Conservation (phyloP, 2,888 invertebrate species). For the Folsomia candida region DNA sequence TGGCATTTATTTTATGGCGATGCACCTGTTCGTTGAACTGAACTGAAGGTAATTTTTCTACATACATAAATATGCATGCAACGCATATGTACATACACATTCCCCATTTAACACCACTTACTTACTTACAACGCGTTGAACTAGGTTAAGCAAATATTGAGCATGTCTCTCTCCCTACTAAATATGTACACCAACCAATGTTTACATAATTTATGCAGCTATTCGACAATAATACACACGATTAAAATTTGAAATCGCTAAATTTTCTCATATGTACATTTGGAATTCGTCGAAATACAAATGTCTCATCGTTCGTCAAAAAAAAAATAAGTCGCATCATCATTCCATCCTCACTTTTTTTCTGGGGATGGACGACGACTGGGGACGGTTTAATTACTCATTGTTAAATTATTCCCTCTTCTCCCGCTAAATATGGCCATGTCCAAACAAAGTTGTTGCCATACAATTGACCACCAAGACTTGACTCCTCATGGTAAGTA, state of each 20-base stretch:
- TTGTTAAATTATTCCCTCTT: background rate
- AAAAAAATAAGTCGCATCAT: no score
- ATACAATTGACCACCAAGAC: background rate
- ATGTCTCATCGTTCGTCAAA: no score
- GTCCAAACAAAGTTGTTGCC: background rate
- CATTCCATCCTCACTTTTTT: background rate
- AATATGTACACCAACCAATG: background rate
- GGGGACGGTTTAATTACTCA: background rate
- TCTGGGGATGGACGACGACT: no score
- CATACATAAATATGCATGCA: background rate
- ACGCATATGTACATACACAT: background rate
- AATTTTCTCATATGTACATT: background rate
- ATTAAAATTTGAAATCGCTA: background rate
- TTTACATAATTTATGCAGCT: conserved; percentile 7
- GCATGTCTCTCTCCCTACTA: background rate
- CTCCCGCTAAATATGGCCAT: background rate
- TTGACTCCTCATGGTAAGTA: background rate
- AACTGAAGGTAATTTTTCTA: background rate
- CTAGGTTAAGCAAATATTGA: background rate
- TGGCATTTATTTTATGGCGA: no score
- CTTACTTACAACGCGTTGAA: background rate
- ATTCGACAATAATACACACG: background rate
- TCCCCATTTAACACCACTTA: background rate
- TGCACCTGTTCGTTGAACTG: background rate
- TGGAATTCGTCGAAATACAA: background rate